Evolutionary conservation across 2,888 invertebrate species (phyloP).

Genomic region (Coenonympha arcania): DNA sequence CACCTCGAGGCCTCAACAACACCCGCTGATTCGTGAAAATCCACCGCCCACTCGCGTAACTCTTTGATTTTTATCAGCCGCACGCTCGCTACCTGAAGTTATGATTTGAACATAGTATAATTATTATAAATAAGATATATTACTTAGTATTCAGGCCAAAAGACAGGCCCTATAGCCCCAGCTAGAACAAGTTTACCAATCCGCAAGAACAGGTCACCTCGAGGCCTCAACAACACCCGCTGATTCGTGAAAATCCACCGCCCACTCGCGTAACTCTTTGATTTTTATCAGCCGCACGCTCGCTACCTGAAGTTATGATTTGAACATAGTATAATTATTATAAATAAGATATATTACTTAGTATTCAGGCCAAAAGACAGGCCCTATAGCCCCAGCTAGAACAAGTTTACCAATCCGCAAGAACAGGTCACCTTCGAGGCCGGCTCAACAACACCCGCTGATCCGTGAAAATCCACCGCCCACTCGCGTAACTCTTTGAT

Average conservation of each 20-base stretch:
- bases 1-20: no score
- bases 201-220: no score
- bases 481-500: slow-evolving; percentile 39
- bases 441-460: slow-evolving; percentile 60
- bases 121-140: no score
- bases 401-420: slow-evolving; percentile 63
- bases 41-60: slow-evolving; percentile 44
- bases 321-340: no score
- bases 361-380: slow-evolving; percentile 4
- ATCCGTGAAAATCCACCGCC: slow-evolving; percentile 56
- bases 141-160: no score
- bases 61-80: slow-evolving; percentile 29
- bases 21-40: slow-evolving; percentile 60
- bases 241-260: slow-evolving; percentile 56
- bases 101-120: no score
- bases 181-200: no score
- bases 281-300: slow-evolving; percentile 26
- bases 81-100: slow-evolving; percentile 26
- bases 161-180: no score
- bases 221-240: slow-evolving; percentile 52
- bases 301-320: slow-evolving; percentile 28
- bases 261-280: slow-evolving; percentile 41
- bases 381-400: slow-evolving; percentile 36
- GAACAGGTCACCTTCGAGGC: slow-evolving; percentile 49
- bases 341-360: not conserved